Percentiles rank a stretch among this genome's conserved stretches.
phyloP scores from a whole-genome alignment of 2,113 vertebrate species.

The Clarias magur region DNA sequence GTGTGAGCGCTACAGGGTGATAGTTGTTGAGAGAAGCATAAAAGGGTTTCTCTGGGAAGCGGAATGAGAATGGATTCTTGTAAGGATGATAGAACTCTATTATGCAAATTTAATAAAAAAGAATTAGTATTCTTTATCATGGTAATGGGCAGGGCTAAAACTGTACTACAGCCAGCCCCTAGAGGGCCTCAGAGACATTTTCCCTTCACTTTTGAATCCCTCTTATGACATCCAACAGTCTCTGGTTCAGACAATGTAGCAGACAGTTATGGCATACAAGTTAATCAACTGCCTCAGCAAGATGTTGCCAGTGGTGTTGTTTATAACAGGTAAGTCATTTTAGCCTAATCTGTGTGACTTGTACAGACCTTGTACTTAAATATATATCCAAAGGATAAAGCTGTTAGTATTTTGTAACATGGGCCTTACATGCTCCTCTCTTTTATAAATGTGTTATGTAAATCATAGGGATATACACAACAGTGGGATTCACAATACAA shows the following conservation, averaged over 20 bases:
- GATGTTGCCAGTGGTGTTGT: conserved; percentile 9
- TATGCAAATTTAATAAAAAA: too few species aligned
- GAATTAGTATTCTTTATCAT: too few species aligned
- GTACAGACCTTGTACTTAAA: neutral
- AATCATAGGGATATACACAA: conserved; percentile 45
- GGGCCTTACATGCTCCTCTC: neutral
- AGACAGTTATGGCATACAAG: neutral
- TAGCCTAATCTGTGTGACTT: neutral
- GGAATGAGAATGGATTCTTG: too few species aligned
- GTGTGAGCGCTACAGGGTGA: too few species aligned
- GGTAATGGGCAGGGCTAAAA: too few species aligned
- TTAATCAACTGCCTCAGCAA: neutral
- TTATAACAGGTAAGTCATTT: conserved; percentile 22
- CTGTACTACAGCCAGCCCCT: too few species aligned
- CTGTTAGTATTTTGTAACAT: neutral
- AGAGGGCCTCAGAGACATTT: too few species aligned
- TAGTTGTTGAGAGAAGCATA: too few species aligned
- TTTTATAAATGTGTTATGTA: neutral
- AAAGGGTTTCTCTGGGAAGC: too few species aligned
- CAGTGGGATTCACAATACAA: conserved; percentile 35
- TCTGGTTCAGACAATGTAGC: neutral
- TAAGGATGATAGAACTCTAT: too few species aligned
- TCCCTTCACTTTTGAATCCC: too few species aligned
- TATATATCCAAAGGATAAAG: neutral
- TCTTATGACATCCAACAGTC: neutral